Evolutionary conservation across 2,888 invertebrate species (phyloP).

Genomic region (Pyralis farinalis): DNA sequence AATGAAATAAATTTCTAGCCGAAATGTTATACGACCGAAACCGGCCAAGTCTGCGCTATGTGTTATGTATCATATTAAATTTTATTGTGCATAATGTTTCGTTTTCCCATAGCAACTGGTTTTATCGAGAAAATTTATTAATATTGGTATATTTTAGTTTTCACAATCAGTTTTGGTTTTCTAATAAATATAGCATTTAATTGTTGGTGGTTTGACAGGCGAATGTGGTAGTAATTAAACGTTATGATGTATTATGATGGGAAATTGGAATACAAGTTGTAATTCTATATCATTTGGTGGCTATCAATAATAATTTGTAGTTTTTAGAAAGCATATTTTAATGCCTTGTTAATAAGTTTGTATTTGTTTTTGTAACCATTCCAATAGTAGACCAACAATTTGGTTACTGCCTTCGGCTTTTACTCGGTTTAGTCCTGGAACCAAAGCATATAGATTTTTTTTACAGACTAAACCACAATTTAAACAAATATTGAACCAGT

Average conservation of each 20-base stretch:
- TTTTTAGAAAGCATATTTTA: too few species aligned
- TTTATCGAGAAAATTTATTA: slow-evolving; percentile 2
- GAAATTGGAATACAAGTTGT: neutral
- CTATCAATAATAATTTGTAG: neutral
- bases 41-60: neutral
- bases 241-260: neutral
- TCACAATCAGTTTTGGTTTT: neutral
- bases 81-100: neutral
- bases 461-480: too few species aligned
- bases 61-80: slow-evolving; percentile 5
- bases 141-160: slow-evolving; percentile 1
- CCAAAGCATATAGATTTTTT: too few species aligned
- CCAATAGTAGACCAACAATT: too few species aligned
- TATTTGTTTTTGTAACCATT: too few species aligned
- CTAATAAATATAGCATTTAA: neutral
- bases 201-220: neutral
- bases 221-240: neutral
- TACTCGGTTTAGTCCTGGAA: too few species aligned
- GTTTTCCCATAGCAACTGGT: neutral
- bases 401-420: too few species aligned
- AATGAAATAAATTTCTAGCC: neutral
- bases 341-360: too few species aligned
- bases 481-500: too few species aligned
- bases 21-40: neutral
- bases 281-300: neutral